Evolutionary conservation across 2,888 invertebrate genomes (phyloP).

Genomic region (Phania funesta): DNA sequence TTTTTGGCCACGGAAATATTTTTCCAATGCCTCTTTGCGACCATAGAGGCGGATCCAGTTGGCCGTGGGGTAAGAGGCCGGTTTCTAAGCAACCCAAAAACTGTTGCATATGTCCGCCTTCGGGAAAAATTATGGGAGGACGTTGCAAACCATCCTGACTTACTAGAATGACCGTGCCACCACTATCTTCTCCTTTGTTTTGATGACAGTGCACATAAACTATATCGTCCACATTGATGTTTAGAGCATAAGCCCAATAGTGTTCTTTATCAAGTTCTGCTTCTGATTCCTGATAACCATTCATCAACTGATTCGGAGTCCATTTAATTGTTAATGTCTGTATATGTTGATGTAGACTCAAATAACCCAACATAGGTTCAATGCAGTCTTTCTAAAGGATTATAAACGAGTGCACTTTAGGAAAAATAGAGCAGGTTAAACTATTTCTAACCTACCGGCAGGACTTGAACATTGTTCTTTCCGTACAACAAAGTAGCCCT

Average conservation of each 20-base stretch:
- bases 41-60: constrained; percentile 96
- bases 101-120: constrained; percentile 92
- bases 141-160: constrained; percentile 97
- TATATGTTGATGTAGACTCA: constrained; percentile 94
- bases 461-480: constrained; percentile 95
- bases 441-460: constrained; percentile 85
- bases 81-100: constrained; percentile 96
- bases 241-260: constrained; percentile 96
- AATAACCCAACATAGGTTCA: constrained; percentile 93
- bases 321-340: constrained; percentile 93
- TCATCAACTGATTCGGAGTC: constrained; percentile 99
- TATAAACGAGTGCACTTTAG: not conserved
- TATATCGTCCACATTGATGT: constrained; percentile 93
- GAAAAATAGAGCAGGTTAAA: not conserved
- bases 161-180: constrained; percentile 93
- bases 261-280: constrained; percentile 86
- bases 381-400: constrained; percentile 86
- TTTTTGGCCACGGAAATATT: constrained; percentile 83
- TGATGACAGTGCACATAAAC: constrained; percentile 98
- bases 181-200: constrained; percentile 86
- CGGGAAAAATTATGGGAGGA: constrained; percentile 96
- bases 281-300: constrained; percentile 88
- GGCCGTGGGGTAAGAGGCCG: constrained; percentile 90
- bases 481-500: constrained; percentile 94
- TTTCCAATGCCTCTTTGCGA: constrained; percentile 90